Conservation (phyloP, 2,113 vertebrate genomes). For the Neolamprologus falcicula region DNA sequence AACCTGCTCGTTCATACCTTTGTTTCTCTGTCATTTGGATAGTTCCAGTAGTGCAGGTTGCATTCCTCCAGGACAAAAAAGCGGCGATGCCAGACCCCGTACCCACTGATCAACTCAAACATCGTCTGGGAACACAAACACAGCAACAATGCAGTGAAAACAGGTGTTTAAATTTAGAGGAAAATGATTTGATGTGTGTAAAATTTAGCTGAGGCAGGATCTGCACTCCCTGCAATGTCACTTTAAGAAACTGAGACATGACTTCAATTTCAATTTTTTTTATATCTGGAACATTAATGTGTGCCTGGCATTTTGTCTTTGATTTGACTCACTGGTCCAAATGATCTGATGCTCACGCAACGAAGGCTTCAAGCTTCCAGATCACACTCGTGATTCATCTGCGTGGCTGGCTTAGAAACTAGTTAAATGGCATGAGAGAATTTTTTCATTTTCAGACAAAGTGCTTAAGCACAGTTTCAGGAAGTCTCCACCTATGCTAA, state of each 20-base stretch:
- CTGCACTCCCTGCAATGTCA: fast-evolving
- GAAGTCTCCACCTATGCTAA: not conserved
- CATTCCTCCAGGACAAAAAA: conserved; percentile 68
- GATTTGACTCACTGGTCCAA: not conserved
- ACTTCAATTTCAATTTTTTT: not conserved
- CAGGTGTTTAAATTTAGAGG: not conserved
- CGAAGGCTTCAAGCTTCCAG: not conserved
- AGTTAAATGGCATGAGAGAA: not conserved
- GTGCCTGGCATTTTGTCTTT: fast-evolving
- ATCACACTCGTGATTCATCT: not conserved
- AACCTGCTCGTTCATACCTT: conserved; percentile 44
- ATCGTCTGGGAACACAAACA: conserved; percentile 60
- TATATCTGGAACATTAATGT: not conserved
- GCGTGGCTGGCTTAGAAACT: not conserved
- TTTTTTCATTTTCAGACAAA: not conserved
- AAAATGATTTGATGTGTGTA: not conserved
- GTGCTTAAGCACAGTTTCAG: not conserved
- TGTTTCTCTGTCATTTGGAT: conserved; percentile 66
- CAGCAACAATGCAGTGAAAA: not conserved
- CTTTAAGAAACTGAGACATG: not conserved
- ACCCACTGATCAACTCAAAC: conserved; percentile 73
- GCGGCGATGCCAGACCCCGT: conserved; percentile 72
- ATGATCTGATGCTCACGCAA: not conserved
- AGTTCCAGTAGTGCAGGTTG: conserved; percentile 68
- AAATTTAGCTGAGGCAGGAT: not conserved